phyloP scores from a whole-genome alignment of 2,113 vertebrate species.

The Cephalopholis sonnerati region DNA sequence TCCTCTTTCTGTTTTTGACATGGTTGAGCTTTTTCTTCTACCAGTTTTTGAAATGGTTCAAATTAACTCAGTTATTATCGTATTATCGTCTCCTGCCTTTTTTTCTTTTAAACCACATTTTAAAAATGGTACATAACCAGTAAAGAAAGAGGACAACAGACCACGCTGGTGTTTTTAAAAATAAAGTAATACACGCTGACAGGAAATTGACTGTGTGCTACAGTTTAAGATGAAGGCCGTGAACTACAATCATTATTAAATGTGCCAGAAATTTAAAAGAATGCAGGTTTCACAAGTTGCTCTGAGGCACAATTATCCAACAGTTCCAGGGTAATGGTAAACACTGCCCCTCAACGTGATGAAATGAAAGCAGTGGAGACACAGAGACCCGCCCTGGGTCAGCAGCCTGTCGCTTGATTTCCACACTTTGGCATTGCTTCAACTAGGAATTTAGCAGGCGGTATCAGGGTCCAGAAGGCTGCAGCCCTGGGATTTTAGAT shows the following conservation, averaged over 20 bases:
- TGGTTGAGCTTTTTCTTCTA: background rate
- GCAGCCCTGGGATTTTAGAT: conserved; percentile 17
- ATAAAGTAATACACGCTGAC: background rate
- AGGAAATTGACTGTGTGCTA: conserved; percentile 10
- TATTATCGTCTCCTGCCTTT: background rate
- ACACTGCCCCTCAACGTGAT: conserved; percentile 48
- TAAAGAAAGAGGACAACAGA: background rate
- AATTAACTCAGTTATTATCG: background rate
- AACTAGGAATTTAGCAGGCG: conserved; percentile 52
- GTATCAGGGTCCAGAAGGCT: background rate
- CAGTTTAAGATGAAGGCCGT: conserved; percentile 21
- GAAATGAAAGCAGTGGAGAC: conserved; percentile 40
- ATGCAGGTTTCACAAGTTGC: conserved; percentile 29
- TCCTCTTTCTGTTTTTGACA: background rate
- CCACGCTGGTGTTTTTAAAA: background rate
- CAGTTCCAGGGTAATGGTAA: conserved; percentile 38
- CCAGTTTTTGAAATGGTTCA: background rate
- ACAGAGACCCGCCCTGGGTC: conserved; percentile 37
- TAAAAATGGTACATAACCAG: background rate
- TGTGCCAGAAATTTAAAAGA: conserved; percentile 15
- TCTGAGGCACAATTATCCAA: conserved; percentile 44
- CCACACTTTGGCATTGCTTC: conserved; percentile 34
- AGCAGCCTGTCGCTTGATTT: conserved; percentile 27
- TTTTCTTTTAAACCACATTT: background rate
- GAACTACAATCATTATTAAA: conserved; percentile 36